These are phyloP conservation scores for Arrhamphus sclerolepis DNA, from an alignment of 2,797 vertebrate species.

Conservation along the genomic window DNA sequence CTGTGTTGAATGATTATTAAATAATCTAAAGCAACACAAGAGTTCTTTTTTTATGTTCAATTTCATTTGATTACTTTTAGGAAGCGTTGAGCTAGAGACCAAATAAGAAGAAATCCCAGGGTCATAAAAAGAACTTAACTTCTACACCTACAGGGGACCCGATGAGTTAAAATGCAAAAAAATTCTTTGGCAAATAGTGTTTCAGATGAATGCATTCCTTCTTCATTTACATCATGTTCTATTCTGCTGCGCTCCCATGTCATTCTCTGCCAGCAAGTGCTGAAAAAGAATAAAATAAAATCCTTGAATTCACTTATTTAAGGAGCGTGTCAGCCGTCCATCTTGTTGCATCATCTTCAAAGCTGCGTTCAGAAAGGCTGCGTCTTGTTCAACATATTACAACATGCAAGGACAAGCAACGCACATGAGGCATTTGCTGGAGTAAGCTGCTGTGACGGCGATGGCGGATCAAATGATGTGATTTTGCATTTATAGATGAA, in stretches of 20 bases:
- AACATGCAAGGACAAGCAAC: slow-evolving; percentile 6
- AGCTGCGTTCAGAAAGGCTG: slow-evolving; percentile 42
- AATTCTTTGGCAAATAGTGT: no score
- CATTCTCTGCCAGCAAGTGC: slow-evolving; percentile 3
- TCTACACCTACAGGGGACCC: no score
- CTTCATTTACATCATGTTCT: slow-evolving; percentile 15
- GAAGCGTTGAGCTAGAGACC: no score
- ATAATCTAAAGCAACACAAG: no score
- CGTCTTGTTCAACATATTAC: slow-evolving; percentile 27
- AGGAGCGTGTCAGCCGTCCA: slow-evolving; percentile 26
- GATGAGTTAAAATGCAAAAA: no score
- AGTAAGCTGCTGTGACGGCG: slow-evolving; percentile 15
- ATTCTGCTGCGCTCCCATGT: not conserved
- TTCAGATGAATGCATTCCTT: not conserved
- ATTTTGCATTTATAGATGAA: slow-evolving; percentile 27
- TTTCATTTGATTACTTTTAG: no score
- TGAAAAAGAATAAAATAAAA: slow-evolving; percentile 14
- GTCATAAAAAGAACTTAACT: no score
- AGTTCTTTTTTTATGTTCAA: no score
- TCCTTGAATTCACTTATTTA: slow-evolving; percentile 17
- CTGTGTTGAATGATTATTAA: no score
- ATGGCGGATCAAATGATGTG: slow-evolving; percentile 28
- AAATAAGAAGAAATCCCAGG: no score
- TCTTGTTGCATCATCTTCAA: slow-evolving; percentile 56
- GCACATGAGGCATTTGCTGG: slow-evolving; percentile 13